Conservation (phyloP, 2,888 invertebrate genomes). For the Amiota communis region DNA sequence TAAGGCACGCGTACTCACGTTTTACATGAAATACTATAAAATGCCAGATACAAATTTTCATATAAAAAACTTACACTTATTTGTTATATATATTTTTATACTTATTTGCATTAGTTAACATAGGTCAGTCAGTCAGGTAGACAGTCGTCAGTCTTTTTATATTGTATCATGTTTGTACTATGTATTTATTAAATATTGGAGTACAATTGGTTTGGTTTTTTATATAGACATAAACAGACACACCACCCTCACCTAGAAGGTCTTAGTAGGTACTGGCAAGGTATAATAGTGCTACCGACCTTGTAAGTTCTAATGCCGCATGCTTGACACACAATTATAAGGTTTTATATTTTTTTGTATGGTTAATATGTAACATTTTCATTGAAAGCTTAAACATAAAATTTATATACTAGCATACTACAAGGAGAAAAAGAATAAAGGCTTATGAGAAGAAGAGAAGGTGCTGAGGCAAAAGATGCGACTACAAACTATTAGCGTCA, state of each 20-base stretch:
- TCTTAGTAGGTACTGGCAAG: conserved; percentile 34
- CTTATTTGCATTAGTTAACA: conserved; percentile 50
- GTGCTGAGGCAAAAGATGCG: conserved; percentile 47
- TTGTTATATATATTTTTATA: conserved; percentile 51
- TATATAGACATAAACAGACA: background rate
- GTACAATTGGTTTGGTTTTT: background rate
- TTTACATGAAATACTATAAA: conserved; percentile 32
- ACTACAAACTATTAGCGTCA: conserved; percentile 45
- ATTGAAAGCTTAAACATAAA: too few relatives aligned
- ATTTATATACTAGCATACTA: too few relatives aligned
- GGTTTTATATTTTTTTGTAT: background rate
- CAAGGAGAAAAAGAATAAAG: conserved; percentile 1
- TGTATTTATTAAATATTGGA: conserved; percentile 10
- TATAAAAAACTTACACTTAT: conserved; percentile 39
- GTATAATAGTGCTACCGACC: conserved; percentile 39
- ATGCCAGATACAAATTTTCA: conserved; percentile 34
- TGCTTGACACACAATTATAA: conserved; percentile 44
- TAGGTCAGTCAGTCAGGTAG: conserved; percentile 57
- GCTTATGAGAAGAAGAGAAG: conserved; percentile 22
- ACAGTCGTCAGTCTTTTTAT: background rate
- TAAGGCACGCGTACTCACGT: conserved; percentile 54
- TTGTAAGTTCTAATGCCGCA: conserved; percentile 58
- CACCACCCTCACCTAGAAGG: conserved; percentile 42
- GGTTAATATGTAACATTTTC: background rate
- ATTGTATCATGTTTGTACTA: background rate